Evolutionary conservation across 2,113 vertebrate genomes (phyloP).

Genomic region (Gymnobelideus leadbeateri): DNA sequence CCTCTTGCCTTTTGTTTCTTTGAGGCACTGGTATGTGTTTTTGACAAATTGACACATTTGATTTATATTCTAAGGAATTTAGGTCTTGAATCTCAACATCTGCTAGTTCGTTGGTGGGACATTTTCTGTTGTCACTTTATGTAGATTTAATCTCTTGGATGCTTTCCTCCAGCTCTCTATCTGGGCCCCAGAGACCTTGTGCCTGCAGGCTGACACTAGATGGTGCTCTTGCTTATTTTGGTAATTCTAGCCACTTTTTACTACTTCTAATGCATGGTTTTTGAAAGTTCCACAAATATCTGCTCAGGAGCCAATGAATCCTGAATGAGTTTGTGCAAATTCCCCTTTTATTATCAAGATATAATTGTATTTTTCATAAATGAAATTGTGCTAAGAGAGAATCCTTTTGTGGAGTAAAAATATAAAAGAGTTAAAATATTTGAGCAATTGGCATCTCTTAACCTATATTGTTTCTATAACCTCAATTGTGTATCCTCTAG

Average conservation of each 20-base stretch:
- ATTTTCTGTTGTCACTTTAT: neutral
- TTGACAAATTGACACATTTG: neutral
- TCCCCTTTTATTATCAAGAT: neutral
- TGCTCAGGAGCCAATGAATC: neutral
- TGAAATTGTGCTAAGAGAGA: neutral
- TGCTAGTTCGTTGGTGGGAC: neutral
- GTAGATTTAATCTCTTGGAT: neutral
- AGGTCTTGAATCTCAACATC: neutral
- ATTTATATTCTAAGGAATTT: conserved; percentile 22
- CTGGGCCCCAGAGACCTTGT: neutral
- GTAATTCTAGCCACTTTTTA: neutral
- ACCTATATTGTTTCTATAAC: neutral
- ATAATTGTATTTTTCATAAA: neutral
- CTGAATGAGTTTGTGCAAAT: neutral
- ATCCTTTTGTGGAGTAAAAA: neutral
- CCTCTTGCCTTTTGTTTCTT: neutral
- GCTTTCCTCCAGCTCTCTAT: neutral
- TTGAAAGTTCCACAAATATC: neutral
- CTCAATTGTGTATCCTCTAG: neutral
- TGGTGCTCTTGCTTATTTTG: neutral
- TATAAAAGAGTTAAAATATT: neutral
- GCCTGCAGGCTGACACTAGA: neutral
- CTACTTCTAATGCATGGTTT: neutral
- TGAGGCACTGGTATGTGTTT: neutral
- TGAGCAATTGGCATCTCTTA: neutral